Conservation (phyloP, 2,113 vertebrate species). For the Myrmecobius fasciatus region DNA sequence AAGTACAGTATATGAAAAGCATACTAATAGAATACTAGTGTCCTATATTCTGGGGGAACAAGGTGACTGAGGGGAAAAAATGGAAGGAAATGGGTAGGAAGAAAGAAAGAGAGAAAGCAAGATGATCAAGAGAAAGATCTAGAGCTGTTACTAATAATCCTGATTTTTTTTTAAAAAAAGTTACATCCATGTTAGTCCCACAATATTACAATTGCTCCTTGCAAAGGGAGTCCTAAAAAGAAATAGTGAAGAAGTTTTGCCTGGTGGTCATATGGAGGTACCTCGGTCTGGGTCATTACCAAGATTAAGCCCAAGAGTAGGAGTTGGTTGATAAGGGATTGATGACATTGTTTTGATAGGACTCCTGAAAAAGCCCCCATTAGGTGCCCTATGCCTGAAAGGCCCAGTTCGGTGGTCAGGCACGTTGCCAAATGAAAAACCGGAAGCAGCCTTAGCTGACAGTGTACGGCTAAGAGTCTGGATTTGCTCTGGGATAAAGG, state of each 20-base stretch:
- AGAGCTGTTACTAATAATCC: slow-evolving; percentile 85
- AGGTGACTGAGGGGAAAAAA: slow-evolving; percentile 76
- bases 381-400: slow-evolving; percentile 98
- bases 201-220: slow-evolving; percentile 87
- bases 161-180: slow-evolving; percentile 80
- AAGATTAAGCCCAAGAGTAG: slow-evolving; percentile 97
- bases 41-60: slow-evolving; percentile 69
- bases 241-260: slow-evolving; percentile 82
- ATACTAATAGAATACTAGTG: slow-evolving; percentile 79
- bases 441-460: slow-evolving; percentile 97
- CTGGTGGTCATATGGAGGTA: slow-evolving; percentile 94
- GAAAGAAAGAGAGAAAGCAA: slow-evolving; percentile 63
- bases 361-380: slow-evolving; percentile 98
- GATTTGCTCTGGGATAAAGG: slow-evolving; percentile 99
- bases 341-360: slow-evolving; percentile 99
- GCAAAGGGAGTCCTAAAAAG: slow-evolving; percentile 86
- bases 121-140: slow-evolving; percentile 77
- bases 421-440: slow-evolving; percentile 94
- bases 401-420: slow-evolving; percentile 98
- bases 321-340: slow-evolving; percentile 98
- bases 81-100: slow-evolving; percentile 66
- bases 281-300: slow-evolving; percentile 98
- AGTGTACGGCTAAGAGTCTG: slow-evolving; percentile 99
- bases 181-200: slow-evolving; percentile 92
- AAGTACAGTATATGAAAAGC: slow-evolving; percentile 84